Conservation (phyloP, 2,888 invertebrate species). For the Eurytoma californica region DNA sequence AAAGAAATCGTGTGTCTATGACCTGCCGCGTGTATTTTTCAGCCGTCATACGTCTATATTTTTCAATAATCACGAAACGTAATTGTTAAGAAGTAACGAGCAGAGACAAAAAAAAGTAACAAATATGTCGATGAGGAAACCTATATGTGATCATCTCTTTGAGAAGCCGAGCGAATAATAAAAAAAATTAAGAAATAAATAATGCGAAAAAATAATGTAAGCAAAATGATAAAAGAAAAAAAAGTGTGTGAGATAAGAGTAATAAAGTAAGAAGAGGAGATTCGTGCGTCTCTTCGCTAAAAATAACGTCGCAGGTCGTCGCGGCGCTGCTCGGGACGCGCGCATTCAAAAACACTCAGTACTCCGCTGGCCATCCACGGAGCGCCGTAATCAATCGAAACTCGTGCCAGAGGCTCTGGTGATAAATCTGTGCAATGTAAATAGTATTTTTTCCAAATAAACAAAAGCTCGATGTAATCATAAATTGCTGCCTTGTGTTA, state of each 20-base stretch:
- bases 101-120: constrained; percentile 37
- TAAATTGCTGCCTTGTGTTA: constrained; percentile 18
- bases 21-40: constrained; percentile 55
- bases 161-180: constrained; percentile 50
- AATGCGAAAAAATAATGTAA: constrained; percentile 50
- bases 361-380: constrained; percentile 30
- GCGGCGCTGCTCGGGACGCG: constrained; percentile 28
- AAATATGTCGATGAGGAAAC: constrained; percentile 49
- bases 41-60: constrained; percentile 52
- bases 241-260: not conserved
- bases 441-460: constrained; percentile 72
- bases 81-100: constrained; percentile 47
- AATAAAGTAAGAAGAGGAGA: constrained; percentile 9
- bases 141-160: constrained; percentile 54
- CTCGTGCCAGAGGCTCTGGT: constrained; percentile 60
- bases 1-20: constrained; percentile 38
- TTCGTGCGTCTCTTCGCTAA: constrained; percentile 38
- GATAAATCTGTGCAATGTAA: constrained; percentile 71
- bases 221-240: constrained; percentile 19
- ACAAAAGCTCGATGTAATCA: constrained; percentile 61
- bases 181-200: constrained; percentile 35
- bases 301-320: constrained; percentile 55
- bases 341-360: not conserved
- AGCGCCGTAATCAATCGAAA: constrained; percentile 46
- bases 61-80: constrained; percentile 50